Conservation (phyloP, 1,140 invertebrate genomes). For the Euwallacea similis region DNA sequence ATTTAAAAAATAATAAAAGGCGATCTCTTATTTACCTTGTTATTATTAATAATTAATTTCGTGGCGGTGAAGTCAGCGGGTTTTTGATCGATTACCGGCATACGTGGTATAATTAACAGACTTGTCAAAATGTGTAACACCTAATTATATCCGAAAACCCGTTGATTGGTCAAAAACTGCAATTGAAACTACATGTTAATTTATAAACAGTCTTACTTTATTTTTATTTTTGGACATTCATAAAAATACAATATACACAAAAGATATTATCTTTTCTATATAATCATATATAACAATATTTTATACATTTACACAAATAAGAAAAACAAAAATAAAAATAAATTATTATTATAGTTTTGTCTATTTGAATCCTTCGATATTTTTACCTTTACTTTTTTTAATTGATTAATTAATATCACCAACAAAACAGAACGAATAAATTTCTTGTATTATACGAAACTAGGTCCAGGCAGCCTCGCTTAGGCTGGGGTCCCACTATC, state of each 20-base stretch:
- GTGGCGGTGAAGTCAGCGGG: slow-evolving; percentile 24
- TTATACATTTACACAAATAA: slow-evolving; percentile 41
- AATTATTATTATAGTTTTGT: slow-evolving; percentile 32
- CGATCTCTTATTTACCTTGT: slow-evolving; percentile 24
- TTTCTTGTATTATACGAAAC: too few relatives aligned
- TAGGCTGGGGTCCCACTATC: too few relatives aligned
- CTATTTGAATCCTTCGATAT: slow-evolving; percentile 15
- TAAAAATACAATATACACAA: slow-evolving; percentile 49
- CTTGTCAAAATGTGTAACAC: slow-evolving; percentile 36
- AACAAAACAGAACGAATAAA: not conserved
- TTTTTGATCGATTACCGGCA: slow-evolving; percentile 34
- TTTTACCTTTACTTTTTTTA: slow-evolving; percentile 2
- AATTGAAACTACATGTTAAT: slow-evolving; percentile 38
- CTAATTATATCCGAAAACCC: slow-evolving; percentile 15
- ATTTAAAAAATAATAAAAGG: slow-evolving; percentile 4
- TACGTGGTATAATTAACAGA: slow-evolving; percentile 32
- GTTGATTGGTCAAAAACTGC: not conserved
- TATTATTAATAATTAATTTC: slow-evolving; percentile 30
- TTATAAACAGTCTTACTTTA: slow-evolving; percentile 47
- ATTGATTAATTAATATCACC: not conserved
- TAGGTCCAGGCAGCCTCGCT: too few relatives aligned
- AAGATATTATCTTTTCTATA: slow-evolving; percentile 42
- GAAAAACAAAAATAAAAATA: slow-evolving; percentile 39
- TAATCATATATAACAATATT: slow-evolving; percentile 43
- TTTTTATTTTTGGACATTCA: slow-evolving; percentile 49